Percentiles rank a stretch among this genome's conserved stretches.
phyloP scores from a whole-genome alignment of 2,797 vertebrate genomes.

The Furcifer pardalis region DNA sequence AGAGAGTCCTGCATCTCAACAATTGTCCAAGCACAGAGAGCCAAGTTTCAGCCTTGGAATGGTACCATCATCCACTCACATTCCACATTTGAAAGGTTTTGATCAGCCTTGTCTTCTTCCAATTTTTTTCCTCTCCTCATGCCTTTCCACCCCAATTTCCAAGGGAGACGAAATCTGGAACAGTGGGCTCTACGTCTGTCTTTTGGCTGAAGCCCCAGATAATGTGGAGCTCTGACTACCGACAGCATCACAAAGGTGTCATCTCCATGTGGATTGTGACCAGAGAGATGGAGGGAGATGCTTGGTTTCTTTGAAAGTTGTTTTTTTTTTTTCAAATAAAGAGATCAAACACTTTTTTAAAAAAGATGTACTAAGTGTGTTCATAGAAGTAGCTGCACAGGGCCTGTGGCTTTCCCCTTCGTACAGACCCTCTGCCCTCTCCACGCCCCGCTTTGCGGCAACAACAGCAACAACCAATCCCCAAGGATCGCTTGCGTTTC shows the following conservation, averaged over 20 bases:
- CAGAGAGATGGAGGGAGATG: neutral
- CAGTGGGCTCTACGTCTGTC: constrained; percentile 40
- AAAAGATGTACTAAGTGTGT: constrained; percentile 23
- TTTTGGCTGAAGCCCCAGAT: constrained; percentile 46
- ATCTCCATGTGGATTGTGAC: constrained; percentile 23
- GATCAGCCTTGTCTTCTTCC: constrained; percentile 37
- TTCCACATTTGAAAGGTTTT: neutral
- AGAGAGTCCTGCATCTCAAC: constrained; percentile 21
- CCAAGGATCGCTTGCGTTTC: constrained; percentile 66
- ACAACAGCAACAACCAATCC: constrained; percentile 23
- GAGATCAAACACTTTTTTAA: constrained; percentile 31
- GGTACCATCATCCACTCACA: neutral
- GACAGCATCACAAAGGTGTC: constrained; percentile 44
- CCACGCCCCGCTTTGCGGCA: constrained; percentile 56
- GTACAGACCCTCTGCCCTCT: constrained; percentile 12
- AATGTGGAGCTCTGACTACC: constrained; percentile 22
- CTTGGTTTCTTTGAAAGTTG: constrained; percentile 41
- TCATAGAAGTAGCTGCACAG: constrained; percentile 42
- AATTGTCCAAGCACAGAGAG: constrained; percentile 10
- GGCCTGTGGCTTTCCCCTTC: constrained; percentile 39
- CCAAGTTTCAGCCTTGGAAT: constrained; percentile 15
- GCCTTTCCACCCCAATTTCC: constrained; percentile 14
- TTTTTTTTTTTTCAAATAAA: neutral
- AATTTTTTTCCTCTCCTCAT: neutral
- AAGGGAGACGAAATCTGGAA: constrained; percentile 62